These are phyloP conservation scores for Malurus splendens DNA, from an alignment of 2,797 vertebrate genomes.

Conservation along the genomic window DNA sequence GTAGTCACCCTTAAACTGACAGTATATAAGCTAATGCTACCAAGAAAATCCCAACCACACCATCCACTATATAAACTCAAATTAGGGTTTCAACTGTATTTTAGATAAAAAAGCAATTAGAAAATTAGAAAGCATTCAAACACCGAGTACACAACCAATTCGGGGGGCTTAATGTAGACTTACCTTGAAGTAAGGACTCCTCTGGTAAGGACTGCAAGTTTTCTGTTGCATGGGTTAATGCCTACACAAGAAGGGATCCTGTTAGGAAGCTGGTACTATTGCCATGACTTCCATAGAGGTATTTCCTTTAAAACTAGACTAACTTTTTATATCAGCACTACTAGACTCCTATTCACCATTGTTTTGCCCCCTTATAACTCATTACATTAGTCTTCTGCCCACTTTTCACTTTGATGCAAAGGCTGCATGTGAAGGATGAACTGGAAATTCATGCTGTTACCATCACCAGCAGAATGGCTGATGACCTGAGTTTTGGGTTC, in stretches of 20 bases:
- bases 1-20: neutral
- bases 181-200: constrained; percentile 11
- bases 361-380: neutral
- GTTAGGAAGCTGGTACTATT: neutral
- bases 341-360: neutral
- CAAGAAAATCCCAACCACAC: neutral
- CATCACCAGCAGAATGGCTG: neutral
- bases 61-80: neutral
- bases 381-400: neutral
- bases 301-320: neutral
- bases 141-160: neutral
- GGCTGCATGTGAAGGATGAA: neutral
- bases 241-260: constrained; percentile 3
- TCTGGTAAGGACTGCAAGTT: neutral
- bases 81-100: neutral
- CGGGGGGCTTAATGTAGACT: neutral
- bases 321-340: neutral
- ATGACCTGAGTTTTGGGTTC: neutral
- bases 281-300: neutral
- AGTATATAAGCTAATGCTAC: neutral
- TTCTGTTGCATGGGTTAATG: neutral
- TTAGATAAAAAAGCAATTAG: neutral
- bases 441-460: neutral
- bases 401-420: neutral
- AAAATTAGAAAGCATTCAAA: neutral